Evolutionary conservation across 2,113 vertebrate genomes (phyloP).

Genomic region (Corythaeola cristata): DNA sequence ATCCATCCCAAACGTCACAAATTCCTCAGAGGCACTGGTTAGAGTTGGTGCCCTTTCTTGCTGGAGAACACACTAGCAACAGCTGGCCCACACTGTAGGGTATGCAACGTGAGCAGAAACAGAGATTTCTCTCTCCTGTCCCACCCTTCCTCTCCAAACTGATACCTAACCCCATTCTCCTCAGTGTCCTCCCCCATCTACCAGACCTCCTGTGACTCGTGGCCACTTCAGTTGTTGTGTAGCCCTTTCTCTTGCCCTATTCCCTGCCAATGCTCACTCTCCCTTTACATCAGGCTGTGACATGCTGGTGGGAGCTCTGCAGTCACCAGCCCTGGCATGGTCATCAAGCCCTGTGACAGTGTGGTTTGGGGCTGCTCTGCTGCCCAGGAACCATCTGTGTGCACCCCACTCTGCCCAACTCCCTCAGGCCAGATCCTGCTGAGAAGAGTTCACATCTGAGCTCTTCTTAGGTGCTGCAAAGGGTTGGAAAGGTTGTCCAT

Average conservation of each 20-base stretch:
- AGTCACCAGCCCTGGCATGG: background rate
- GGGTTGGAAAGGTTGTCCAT: background rate
- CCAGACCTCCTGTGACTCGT: background rate
- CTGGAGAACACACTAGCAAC: background rate
- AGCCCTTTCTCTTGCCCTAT: background rate
- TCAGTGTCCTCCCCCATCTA: background rate
- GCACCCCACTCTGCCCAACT: rapidly evolving
- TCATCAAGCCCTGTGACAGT: background rate
- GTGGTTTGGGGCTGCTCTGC: background rate
- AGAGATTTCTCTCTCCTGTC: background rate
- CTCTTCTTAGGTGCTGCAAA: background rate
- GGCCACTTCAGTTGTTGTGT: background rate
- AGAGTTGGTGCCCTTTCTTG: background rate
- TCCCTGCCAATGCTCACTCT: background rate
- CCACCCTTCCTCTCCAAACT: background rate
- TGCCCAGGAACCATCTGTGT: background rate
- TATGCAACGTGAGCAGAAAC: background rate
- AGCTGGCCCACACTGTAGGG: rapidly evolving
- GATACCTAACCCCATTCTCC: rapidly evolving
- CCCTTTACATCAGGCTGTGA: background rate
- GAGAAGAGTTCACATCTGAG: rapidly evolving
- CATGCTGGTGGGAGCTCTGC: background rate
- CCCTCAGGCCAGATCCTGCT: background rate
- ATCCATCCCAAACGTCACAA: rapidly evolving
- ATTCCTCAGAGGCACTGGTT: background rate